Conservation (phyloP, 2,113 vertebrate species). For the Hippolais icterina region DNA sequence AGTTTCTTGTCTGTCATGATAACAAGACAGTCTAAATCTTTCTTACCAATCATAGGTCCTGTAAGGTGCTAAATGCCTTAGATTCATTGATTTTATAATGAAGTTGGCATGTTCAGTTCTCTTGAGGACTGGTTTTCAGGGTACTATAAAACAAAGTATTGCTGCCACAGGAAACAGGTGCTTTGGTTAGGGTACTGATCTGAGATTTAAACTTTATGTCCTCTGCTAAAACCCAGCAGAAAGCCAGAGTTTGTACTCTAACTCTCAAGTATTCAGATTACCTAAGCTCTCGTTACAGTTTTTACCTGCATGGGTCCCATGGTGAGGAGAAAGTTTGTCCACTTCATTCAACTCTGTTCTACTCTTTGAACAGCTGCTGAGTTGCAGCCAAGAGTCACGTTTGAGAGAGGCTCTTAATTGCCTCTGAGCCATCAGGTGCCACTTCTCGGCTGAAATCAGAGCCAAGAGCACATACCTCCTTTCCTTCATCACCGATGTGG, state of each 20-base stretch:
- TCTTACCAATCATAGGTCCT: background rate
- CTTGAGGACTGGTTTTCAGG: background rate
- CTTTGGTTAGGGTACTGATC: background rate
- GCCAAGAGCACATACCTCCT: background rate
- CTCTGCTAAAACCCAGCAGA: background rate
- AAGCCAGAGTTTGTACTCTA: background rate
- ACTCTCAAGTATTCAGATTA: background rate
- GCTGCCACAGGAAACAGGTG: background rate
- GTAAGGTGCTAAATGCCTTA: background rate
- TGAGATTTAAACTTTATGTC: background rate
- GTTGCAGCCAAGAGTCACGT: slow-evolving; percentile 11
- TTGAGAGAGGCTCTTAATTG: slow-evolving; percentile 41
- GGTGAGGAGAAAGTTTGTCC: slow-evolving; percentile 17
- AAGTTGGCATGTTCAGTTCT: background rate
- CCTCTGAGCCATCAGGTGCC: slow-evolving; percentile 17
- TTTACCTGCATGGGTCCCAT: background rate
- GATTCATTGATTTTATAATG: background rate
- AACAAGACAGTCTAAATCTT: slow-evolving; percentile 5
- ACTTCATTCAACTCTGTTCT: slow-evolving; percentile 32
- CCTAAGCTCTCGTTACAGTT: background rate
- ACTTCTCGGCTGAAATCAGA: background rate
- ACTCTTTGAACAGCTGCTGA: slow-evolving; percentile 31
- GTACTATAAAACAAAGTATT: background rate
- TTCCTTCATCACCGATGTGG: background rate
- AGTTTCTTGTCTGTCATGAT: slow-evolving; percentile 39